Evolutionary conservation across 2,113 vertebrate genomes (phyloP).

Genomic region (Leucosticte australis): DNA sequence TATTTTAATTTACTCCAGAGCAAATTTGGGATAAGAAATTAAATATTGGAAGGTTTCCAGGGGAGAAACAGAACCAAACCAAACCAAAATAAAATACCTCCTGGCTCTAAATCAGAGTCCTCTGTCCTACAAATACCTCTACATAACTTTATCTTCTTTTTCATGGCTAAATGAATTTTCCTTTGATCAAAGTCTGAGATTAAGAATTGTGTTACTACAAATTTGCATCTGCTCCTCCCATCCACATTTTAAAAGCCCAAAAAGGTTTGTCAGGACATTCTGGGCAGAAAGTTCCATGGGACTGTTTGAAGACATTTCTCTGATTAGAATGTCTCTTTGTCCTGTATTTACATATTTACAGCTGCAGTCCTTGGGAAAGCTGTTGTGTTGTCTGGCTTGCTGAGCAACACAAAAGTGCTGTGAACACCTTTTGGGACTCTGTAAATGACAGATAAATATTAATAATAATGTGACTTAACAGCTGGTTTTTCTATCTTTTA

Average conservation of each 20-base stretch:
- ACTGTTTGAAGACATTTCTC: background rate
- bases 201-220: background rate
- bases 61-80: background rate
- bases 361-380: background rate
- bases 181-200: background rate
- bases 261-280: background rate
- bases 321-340: background rate
- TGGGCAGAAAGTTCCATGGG: background rate
- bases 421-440: conserved; percentile 19
- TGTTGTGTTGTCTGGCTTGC: background rate
- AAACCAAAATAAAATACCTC: background rate
- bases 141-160: background rate
- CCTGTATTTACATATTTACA: background rate
- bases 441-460: conserved; percentile 48
- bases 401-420: conserved; percentile 3
- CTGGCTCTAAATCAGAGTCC: background rate
- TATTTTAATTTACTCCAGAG: background rate
- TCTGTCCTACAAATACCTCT: background rate
- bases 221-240: background rate
- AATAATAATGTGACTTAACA: conserved; percentile 8
- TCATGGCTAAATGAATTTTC: background rate
- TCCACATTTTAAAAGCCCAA: background rate
- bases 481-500: background rate
- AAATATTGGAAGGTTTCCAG: background rate
- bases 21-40: background rate